Conservation (phyloP, 2,797 vertebrate genomes). For the Vipera latastei region DNA sequence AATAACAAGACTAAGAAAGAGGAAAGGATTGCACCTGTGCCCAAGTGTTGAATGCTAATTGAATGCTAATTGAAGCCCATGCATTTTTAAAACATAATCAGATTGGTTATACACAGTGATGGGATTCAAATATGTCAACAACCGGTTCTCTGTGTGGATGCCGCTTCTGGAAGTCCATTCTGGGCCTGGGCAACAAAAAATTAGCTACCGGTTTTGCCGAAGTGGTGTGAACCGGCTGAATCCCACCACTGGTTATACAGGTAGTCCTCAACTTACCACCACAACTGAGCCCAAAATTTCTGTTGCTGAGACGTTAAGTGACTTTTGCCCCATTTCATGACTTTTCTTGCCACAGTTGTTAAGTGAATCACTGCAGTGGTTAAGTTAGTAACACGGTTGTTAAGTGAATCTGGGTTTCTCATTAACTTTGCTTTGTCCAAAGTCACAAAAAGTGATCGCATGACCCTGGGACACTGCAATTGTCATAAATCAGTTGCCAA, state of each 20-base stretch:
- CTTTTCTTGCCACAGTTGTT: neutral
- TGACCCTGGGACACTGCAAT: neutral
- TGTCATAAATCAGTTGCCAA: neutral
- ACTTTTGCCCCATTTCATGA: neutral
- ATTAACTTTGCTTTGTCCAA: neutral
- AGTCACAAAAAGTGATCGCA: neutral
- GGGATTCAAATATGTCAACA: too few relatives aligned
- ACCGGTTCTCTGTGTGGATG: too few relatives aligned
- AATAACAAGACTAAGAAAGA: slow-evolving; percentile 16
- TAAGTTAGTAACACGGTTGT: neutral
- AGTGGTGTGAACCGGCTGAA: too few relatives aligned
- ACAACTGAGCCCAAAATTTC: too few relatives aligned
- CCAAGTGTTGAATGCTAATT: neutral
- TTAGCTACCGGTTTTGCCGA: too few relatives aligned
- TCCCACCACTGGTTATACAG: neutral
- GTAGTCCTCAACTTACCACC: too few relatives aligned
- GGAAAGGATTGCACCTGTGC: neutral
- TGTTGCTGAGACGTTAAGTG: too few relatives aligned
- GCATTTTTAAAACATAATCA: neutral
- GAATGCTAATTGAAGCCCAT: neutral
- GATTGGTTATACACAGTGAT: neutral
- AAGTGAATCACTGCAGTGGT: neutral
- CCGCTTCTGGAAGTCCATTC: too few relatives aligned
- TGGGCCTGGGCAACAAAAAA: too few relatives aligned
- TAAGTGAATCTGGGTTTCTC: neutral